Evolutionary conservation across 1,140 invertebrate genomes (phyloP).

Genomic region (Camponotus vicinus): DNA sequence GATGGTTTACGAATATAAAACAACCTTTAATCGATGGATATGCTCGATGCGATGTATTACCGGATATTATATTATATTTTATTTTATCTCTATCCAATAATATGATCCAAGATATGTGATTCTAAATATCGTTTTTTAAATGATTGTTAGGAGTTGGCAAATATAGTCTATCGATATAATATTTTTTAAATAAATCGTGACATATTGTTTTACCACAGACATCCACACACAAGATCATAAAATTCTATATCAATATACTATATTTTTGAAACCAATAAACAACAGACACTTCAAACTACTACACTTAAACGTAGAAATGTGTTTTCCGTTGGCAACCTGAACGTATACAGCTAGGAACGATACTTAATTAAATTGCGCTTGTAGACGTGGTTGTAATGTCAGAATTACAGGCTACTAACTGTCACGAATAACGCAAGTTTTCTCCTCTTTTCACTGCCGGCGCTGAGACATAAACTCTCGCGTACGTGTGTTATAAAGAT

Average conservation of each 20-base stretch:
- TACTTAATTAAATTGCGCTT: constrained; percentile 24
- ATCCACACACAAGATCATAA: neutral
- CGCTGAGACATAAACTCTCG: neutral
- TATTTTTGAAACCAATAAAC: neutral
- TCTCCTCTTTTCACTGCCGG: neutral
- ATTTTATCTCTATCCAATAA: constrained; percentile 10
- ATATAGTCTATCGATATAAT: constrained; percentile 9
- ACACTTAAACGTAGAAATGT: neutral
- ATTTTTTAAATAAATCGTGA: neutral
- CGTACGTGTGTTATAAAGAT: neutral
- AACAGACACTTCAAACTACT: neutral
- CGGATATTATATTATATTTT: neutral
- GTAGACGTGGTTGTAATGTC: neutral
- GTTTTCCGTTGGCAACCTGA: neutral
- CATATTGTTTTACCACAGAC: neutral
- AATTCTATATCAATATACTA: neutral
- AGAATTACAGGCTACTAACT: constrained; percentile 18
- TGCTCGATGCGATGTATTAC: neutral
- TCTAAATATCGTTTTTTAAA: neutral
- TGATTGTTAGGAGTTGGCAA: neutral
- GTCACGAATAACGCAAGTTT: constrained; percentile 29
- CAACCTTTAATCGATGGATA: neutral
- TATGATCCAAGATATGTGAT: neutral
- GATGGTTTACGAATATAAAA: constrained; percentile 25
- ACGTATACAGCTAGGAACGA: neutral